Percentiles rank a stretch among this genome's conserved stretches.
phyloP scores from a whole-genome alignment of 2,797 vertebrate species.

The Poecilia velifera region DNA sequence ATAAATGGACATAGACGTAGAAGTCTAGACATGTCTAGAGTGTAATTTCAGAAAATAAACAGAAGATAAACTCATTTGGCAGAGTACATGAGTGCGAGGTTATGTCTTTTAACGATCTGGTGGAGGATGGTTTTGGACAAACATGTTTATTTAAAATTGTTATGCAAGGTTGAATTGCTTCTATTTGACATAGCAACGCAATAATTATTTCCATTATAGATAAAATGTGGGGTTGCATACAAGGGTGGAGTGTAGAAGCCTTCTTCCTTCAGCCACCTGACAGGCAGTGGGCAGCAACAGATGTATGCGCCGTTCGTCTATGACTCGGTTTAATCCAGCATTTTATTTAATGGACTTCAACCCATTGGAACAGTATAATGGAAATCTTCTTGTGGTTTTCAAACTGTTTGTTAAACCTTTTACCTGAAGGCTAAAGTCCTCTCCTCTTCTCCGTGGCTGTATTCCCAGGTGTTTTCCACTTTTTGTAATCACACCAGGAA shows the following conservation, averaged over 20 bases:
- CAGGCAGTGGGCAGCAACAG: neutral
- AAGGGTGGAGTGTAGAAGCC: no score
- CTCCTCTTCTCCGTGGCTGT: constrained; percentile 27
- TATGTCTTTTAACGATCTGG: neutral
- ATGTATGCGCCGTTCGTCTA: neutral
- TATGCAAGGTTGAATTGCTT: neutral
- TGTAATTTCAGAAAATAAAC: neutral
- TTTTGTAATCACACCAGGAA: constrained; percentile 44
- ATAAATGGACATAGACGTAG: no score
- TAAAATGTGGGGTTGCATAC: neutral
- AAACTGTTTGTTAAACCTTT: neutral
- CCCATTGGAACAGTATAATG: neutral
- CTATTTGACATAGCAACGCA: neutral
- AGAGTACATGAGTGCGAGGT: neutral
- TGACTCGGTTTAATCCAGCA: neutral
- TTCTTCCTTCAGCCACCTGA: neutral
- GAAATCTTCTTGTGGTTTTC: neutral
- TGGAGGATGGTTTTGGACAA: neutral
- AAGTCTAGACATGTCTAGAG: no score
- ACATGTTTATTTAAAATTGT: no score
- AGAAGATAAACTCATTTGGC: neutral
- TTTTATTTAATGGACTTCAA: neutral
- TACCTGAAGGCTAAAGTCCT: constrained; percentile 10
- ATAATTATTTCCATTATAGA: neutral
- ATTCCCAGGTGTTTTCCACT: constrained; percentile 22